Evolutionary conservation across 2,113 vertebrate species (phyloP).

Genomic region (Colinus virginianus): DNA sequence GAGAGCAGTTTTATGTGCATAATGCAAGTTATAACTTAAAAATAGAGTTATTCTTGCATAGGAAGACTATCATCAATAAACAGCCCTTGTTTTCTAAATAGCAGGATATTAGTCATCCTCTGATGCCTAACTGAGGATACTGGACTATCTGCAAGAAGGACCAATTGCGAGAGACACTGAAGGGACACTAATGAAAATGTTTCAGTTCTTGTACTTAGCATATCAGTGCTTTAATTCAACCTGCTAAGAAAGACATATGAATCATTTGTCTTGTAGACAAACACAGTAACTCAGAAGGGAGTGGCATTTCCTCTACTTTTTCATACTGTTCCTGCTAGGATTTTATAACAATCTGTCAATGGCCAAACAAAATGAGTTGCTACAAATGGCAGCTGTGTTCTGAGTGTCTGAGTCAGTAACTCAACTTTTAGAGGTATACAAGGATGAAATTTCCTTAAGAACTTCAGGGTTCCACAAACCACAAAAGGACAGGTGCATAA

Average conservation of each 20-base stretch:
- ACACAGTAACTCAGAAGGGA: background rate
- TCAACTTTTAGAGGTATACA: background rate
- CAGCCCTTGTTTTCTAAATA: background rate
- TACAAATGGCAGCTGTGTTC: background rate
- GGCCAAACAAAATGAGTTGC: constrained; percentile 9
- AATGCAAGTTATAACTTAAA: constrained; percentile 5
- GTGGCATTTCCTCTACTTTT: background rate
- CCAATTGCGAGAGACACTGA: background rate
- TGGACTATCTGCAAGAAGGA: background rate
- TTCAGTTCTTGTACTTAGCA: background rate
- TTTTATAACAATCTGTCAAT: background rate
- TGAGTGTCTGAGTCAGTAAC: background rate
- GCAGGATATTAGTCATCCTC: constrained; percentile 5
- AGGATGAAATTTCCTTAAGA: background rate
- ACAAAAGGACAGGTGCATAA: background rate
- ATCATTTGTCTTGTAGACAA: background rate
- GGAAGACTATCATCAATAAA: constrained; percentile 20
- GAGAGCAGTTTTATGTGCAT: background rate
- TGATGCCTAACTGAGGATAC: constrained; percentile 10
- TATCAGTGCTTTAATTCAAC: background rate
- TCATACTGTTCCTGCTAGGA: background rate
- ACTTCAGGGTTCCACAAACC: background rate
- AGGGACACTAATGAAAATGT: background rate
- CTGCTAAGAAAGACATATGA: background rate
- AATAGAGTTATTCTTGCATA: constrained; percentile 15